A percentile compares a stretch with the other conserved stretches of the same genome.
Conservation (phyloP, 92 coral and sea anemone species). For the Desmophyllum pertusum region DNA sequence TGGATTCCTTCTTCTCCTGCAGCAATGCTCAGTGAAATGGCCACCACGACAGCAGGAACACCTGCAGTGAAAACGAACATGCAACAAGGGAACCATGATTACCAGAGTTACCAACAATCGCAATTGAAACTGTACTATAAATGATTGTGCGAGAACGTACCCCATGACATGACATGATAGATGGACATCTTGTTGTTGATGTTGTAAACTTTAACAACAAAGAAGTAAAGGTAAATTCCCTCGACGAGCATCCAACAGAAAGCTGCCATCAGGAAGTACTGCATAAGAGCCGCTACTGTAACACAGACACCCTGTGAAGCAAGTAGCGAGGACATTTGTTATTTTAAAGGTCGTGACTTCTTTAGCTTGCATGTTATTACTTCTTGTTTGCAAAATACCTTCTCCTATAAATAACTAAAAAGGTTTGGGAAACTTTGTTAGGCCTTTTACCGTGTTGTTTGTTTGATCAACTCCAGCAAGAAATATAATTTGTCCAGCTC, state of each 20-base stretch:
- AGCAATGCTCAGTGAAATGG: conserved; percentile 1
- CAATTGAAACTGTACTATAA: not conserved
- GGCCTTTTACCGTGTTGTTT: not conserved
- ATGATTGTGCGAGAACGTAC: not conserved
- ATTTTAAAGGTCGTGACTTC: not conserved
- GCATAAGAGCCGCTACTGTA: conserved; percentile 3
- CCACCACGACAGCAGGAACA: not conserved
- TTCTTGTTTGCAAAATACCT: too few species aligned
- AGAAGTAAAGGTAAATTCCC: conserved; percentile 13
- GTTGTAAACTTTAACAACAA: conserved; percentile 21
- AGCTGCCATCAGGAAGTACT: conserved; percentile 5
- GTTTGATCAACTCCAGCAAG: not conserved
- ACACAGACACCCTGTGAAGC: not conserved
- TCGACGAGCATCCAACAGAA: conserved; percentile 18
- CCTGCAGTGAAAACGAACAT: not conserved
- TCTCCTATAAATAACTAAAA: too few species aligned
- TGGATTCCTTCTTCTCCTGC: conserved; percentile 15
- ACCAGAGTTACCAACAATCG: not conserved
- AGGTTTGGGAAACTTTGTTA: not conserved
- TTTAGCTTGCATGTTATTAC: too few species aligned
- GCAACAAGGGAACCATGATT: not conserved
- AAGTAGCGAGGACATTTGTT: not conserved
- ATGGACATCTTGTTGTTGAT: conserved; percentile 3
- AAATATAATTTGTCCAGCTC: conserved; percentile 2
- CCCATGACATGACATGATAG: not conserved